These are phyloP conservation scores for Elgonia sp. DNA, from an alignment of 2,888 invertebrate species.

Conservation along the genomic window DNA sequence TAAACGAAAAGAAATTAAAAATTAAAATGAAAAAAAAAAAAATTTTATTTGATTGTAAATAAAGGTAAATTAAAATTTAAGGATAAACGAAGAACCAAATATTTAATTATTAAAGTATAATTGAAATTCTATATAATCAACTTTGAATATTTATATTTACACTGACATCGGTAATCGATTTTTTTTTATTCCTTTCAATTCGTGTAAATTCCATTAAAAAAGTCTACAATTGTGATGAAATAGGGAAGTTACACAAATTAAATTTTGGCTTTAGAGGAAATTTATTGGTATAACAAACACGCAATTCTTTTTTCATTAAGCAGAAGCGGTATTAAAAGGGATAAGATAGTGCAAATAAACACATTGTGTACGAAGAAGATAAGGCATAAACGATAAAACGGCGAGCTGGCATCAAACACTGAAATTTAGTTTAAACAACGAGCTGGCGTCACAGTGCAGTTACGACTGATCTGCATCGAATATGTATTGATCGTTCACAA, in stretches of 20 bases:
- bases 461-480: conserved; percentile 44
- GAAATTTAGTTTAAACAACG: conserved; percentile 67
- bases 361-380: conserved; percentile 32
- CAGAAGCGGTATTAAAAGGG: conserved; percentile 38
- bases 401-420: conserved; percentile 47
- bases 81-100: no score
- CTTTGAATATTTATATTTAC: no score
- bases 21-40: no score
- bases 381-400: conserved; percentile 49
- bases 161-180: no score
- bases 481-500: conserved; percentile 56
- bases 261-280: background rate
- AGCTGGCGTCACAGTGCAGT: conserved; percentile 58
- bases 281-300: background rate
- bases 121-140: no score
- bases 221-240: background rate
- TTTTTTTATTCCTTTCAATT: no score
- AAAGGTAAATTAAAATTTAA: no score
- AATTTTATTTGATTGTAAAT: no score
- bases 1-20: no score
- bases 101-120: no score
- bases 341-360: conserved; percentile 54
- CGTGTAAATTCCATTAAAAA: no score
- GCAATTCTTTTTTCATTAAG: background rate
- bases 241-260: background rate